Conservation (phyloP, 2,888 invertebrate genomes). For the Timandra comae region DNA sequence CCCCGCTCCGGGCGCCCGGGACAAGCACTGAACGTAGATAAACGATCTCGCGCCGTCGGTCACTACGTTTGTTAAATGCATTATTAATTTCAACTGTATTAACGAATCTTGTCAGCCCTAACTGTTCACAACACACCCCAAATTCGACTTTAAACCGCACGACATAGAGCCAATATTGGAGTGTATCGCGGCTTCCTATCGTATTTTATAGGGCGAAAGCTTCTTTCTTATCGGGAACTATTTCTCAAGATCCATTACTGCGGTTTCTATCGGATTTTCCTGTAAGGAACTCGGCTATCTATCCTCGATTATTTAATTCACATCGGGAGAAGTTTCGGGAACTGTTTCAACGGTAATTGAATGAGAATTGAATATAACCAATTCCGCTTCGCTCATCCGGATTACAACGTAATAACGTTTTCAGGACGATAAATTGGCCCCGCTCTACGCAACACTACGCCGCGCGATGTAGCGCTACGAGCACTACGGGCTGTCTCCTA, state of each 20-base stretch:
- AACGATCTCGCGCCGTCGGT: background rate
- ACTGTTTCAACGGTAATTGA: background rate
- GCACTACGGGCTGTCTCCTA: too few relatives aligned
- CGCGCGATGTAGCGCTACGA: too few relatives aligned
- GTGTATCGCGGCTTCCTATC: background rate
- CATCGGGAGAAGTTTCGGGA: background rate
- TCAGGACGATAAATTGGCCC: too few relatives aligned
- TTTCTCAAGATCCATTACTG: conserved; percentile 1
- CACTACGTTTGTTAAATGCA: background rate
- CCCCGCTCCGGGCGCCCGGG: too few relatives aligned
- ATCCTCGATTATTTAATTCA: background rate
- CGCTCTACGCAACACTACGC: too few relatives aligned
- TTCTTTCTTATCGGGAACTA: conserved; percentile 1
- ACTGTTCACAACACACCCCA: background rate
- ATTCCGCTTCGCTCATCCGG: background rate
- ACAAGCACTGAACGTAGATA: too few relatives aligned
- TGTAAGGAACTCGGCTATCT: background rate
- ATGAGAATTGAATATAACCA: background rate
- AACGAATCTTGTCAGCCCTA: background rate
- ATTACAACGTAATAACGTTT: too few relatives aligned
- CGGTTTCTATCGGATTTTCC: background rate
- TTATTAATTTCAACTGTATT: conserved; percentile 1
- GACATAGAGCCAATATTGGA: background rate
- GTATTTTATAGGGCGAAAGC: conserved; percentile 1
- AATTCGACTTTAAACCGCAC: background rate